Percentiles rank a stretch among this genome's conserved stretches.
phyloP scores from a whole-genome alignment of 2,113 vertebrate species.

The Tonatia bakeri region DNA sequence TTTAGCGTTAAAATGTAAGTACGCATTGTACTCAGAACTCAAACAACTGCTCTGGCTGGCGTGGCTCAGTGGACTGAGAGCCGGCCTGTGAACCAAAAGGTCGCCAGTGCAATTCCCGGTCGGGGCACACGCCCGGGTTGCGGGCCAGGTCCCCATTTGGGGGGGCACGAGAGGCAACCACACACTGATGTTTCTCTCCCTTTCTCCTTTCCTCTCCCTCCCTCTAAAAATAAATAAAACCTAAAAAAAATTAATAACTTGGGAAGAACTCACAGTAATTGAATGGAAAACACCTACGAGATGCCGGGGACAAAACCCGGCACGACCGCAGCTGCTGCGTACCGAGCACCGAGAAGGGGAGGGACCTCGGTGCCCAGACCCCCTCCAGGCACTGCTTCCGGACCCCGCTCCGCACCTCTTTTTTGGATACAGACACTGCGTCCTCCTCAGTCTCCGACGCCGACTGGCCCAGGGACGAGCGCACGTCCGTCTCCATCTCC shows the following conservation, averaged over 20 bases:
- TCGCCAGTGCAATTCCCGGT: too few relatives aligned
- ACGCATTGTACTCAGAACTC: background rate
- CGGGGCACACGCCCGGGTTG: too few relatives aligned
- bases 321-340: background rate
- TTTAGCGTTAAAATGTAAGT: background rate
- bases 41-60: background rate
- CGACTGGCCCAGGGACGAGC: slow-evolving; percentile 72
- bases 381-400: background rate
- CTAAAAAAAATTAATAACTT: too few relatives aligned
- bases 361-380: background rate
- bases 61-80: too few relatives aligned
- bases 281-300: background rate
- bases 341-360: background rate
- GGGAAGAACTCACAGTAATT: background rate
- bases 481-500: slow-evolving; percentile 81
- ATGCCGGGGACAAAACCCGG: background rate
- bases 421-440: slow-evolving; percentile 81
- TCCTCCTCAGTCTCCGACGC: slow-evolving; percentile 89
- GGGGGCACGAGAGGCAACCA: too few relatives aligned
- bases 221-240: too few relatives aligned
- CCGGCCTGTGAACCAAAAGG: too few relatives aligned
- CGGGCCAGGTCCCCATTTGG: too few relatives aligned
- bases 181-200: too few relatives aligned
- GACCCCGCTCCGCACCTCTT: slow-evolving; percentile 80
- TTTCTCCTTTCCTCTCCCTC: too few relatives aligned